These are phyloP conservation scores for Pseudomugil tenellus DNA, from an alignment of 2,797 vertebrate genomes.

Conservation along the genomic window DNA sequence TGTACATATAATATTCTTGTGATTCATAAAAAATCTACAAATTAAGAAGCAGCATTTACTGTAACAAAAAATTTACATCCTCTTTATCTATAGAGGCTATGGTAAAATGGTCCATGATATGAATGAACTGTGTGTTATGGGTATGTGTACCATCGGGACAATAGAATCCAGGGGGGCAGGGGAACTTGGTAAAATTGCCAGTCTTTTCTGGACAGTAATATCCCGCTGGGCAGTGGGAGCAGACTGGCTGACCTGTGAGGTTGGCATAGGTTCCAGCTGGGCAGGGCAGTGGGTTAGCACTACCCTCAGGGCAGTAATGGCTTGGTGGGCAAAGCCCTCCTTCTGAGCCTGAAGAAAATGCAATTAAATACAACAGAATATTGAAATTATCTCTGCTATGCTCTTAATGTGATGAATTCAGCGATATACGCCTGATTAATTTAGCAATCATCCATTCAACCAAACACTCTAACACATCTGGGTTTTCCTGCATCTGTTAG, in stretches of 20 bases:
- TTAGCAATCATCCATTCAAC: slow-evolving; percentile 43
- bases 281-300: slow-evolving; percentile 83
- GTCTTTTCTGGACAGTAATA: slow-evolving; percentile 91
- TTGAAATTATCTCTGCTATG: slow-evolving; percentile 45
- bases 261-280: slow-evolving; percentile 88
- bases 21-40: slow-evolving; percentile 5
- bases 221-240: slow-evolving; percentile 87
- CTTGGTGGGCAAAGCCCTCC: slow-evolving; percentile 87
- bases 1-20: slow-evolving; percentile 57
- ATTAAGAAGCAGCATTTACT: background rate
- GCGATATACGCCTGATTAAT: slow-evolving; percentile 58
- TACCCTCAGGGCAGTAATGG: slow-evolving; percentile 89
- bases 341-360: slow-evolving; percentile 67
- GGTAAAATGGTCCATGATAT: background rate
- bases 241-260: slow-evolving; percentile 85
- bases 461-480: slow-evolving; percentile 51
- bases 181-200: slow-evolving; percentile 81
- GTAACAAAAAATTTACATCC: background rate
- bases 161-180: slow-evolving; percentile 92
- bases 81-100: slow-evolving; percentile 1
- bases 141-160: slow-evolving; percentile 86
- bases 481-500: slow-evolving; percentile 45
- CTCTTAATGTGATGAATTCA: slow-evolving; percentile 48
- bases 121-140: background rate
- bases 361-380: slow-evolving; percentile 55